Base-by-base conservation (phyloP, 2,888 invertebrate species). In the Ischnura elegans region DNA sequence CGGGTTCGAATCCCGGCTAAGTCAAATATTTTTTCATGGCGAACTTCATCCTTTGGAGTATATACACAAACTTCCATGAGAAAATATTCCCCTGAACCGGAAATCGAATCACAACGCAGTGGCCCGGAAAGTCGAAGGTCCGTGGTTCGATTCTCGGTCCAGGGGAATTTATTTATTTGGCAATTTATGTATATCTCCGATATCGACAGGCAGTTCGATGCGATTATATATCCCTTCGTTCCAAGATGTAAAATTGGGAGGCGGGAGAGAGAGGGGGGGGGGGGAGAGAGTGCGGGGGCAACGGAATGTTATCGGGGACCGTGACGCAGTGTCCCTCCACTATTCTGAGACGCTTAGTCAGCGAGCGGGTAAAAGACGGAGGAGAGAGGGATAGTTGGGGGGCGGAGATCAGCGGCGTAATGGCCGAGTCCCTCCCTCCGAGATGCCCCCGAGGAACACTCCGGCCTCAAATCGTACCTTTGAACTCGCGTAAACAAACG, bases 341-440 rank as follows among this genome's bases (percentile, higher is more conserved):
- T 90, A 90, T 90, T 90, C 61, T 29, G 8, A n/a, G 90, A 61
- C 61, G 43, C 10, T 90, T 61, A 90, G 61, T 90, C 90, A 90
- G 1, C 85, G 86, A 21, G 25, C 3, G 46, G 25, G n/a, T 8
- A 46, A 43, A 46, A 36, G 76, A 36, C 10, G 45, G 3, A n/a
- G 61, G 90, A 90, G 61, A 47, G 43, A 51, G 51, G 4, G 36
- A 85, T 5, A 42, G 85, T n/a, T 19, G 85, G 13, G 42, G 13
- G 42, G 85, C 4, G 13, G 36, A 61, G 61, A 61, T 19, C 51
- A 61, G 25, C 19, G 61, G 61, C 21, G 61, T 16, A 61, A 61
- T 61, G 61, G 25, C n/a, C 25, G 25, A 61, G n/a, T 61, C 61
- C 61, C 76, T 36, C 76, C 2, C 36, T 36, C 76, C 76, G 29